Conservation (phyloP, 1,140 invertebrate species). For the Drosophila pachea region DNA sequence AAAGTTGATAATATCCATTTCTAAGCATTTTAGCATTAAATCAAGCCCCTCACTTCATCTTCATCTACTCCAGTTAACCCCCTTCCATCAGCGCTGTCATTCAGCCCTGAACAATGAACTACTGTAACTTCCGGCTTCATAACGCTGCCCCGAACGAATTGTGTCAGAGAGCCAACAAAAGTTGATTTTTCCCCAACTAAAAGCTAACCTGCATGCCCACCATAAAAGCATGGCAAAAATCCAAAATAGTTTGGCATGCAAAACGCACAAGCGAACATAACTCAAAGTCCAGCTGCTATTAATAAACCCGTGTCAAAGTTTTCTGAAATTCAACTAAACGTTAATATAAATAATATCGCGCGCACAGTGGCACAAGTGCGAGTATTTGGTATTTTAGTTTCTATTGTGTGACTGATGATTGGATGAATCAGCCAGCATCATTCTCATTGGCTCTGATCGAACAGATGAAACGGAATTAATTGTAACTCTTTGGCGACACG, state of each 20-base stretch:
- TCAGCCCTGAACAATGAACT: conserved; percentile 35
- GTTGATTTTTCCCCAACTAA: conserved; percentile 53
- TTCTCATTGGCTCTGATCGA: no score
- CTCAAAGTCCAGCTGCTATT: conserved; percentile 62
- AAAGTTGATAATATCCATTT: not conserved
- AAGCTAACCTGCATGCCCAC: conserved; percentile 16
- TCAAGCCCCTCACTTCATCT: no score
- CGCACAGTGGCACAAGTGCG: conserved; percentile 9
- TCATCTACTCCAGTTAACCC: not conserved
- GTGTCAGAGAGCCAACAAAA: conserved; percentile 56
- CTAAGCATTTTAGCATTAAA: no score
- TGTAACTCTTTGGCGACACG: no score
- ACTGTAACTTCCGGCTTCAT: conserved; percentile 66
- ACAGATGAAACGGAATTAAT: no score
- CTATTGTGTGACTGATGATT: no score
- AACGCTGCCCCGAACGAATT: conserved; percentile 44
- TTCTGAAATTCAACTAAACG: conserved; percentile 56
- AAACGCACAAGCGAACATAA: conserved; percentile 40
- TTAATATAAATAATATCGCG: conserved; percentile 29
- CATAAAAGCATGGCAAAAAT: conserved; percentile 21
- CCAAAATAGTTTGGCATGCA: conserved; percentile 60
- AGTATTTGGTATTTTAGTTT: no score
- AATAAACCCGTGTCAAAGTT: conserved; percentile 74
- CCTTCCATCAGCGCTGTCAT: not conserved
- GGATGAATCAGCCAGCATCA: no score